A percentile compares a stretch with the other conserved stretches of the same genome.
Conservation (phyloP, 2,797 vertebrate genomes). For the Cyclura pinguis region DNA sequence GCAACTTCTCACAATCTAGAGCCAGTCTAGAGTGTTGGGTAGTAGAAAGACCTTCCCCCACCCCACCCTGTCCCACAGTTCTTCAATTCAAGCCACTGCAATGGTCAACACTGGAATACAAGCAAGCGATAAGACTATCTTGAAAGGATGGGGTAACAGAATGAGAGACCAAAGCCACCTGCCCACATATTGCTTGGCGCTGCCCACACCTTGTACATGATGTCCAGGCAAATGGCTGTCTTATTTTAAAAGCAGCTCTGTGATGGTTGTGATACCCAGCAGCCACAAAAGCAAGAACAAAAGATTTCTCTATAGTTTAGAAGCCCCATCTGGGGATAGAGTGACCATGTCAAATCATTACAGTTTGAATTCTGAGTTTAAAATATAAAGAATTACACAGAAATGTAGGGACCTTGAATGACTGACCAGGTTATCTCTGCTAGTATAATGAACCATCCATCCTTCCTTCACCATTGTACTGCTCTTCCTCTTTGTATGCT, state of each 20-base stretch:
- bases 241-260: background rate
- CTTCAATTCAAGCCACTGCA: background rate
- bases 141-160: background rate
- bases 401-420: slow-evolving; percentile 29
- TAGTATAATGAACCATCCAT: slow-evolving; percentile 98
- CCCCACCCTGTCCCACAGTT: too few relatives aligned
- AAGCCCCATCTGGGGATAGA: background rate
- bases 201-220: background rate
- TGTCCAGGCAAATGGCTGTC: background rate
- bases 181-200: background rate
- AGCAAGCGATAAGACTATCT: background rate
- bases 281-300: background rate
- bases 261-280: background rate
- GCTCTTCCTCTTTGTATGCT: slow-evolving; percentile 97
- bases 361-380: background rate
- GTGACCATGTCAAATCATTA: background rate
- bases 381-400: background rate
- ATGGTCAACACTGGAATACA: background rate
- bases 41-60: background rate
- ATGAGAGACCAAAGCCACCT: background rate
- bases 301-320: background rate
- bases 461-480: slow-evolving; percentile 98
- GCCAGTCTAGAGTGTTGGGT: background rate
- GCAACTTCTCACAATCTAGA: background rate
- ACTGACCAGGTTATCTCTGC: slow-evolving; percentile 94